Conservation (phyloP, 2,113 vertebrate species). For the Equus przewalskii region DNA sequence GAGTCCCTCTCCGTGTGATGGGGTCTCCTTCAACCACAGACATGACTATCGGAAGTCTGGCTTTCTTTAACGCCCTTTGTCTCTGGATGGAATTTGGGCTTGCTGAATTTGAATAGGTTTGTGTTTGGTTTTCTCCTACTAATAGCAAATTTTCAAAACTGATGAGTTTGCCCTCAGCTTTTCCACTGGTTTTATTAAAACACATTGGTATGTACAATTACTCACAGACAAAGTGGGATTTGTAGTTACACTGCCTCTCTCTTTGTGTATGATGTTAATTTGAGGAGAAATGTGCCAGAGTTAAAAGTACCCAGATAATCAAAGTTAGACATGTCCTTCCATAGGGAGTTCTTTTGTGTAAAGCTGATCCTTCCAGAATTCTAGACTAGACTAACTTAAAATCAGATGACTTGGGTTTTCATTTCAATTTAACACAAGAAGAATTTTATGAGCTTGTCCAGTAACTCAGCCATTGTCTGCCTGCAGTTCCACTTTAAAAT, state of each 20-base stretch:
- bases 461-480: background rate
- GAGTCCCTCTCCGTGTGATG: too few species aligned
- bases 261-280: background rate
- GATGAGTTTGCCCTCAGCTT: background rate
- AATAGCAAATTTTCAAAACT: background rate
- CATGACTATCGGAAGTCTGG: background rate
- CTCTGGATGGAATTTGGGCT: background rate
- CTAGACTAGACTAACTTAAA: background rate
- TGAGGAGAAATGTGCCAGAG: background rate
- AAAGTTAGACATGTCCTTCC: background rate
- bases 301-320: background rate
- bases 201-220: background rate
- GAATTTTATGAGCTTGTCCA: background rate
- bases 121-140: background rate
- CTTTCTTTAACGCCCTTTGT: background rate
- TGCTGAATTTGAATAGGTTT: background rate
- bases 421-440: conserved; percentile 31
- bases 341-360: background rate
- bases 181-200: conserved; percentile 10
- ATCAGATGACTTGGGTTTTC: background rate
- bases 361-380: conserved; percentile 44
- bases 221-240: background rate
- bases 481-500: conserved; percentile 29
- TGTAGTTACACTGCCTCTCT: background rate
- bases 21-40: background rate